Conservation (phyloP, 2,113 vertebrate species). For the Phylloscopus trochiloides region DNA sequence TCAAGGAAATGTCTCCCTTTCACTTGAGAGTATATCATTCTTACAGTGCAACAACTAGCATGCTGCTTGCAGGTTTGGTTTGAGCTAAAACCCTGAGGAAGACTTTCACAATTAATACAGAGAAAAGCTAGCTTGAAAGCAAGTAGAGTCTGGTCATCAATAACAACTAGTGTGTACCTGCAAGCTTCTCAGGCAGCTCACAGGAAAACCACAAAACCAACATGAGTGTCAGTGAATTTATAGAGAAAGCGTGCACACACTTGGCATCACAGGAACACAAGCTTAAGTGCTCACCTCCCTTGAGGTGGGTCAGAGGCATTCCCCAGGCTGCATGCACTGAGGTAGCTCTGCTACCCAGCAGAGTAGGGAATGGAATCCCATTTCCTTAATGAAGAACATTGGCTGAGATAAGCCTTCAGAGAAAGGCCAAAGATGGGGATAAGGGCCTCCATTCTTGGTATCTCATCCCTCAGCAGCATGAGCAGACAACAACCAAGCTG, state of each 20-base stretch:
- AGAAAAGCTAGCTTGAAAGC: not conserved
- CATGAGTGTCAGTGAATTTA: not conserved
- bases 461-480: not conserved
- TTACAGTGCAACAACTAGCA: not conserved
- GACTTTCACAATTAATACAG: not conserved
- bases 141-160: not conserved
- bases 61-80: not conserved
- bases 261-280: not conserved
- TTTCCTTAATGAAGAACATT: not conserved
- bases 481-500: accelerated
- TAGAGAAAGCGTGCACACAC: accelerated
- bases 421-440: not conserved
- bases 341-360: not conserved
- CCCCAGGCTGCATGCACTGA: not conserved
- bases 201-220: not conserved
- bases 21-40: no score
- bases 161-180: not conserved
- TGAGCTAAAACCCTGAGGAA: not conserved
- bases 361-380: not conserved
- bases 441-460: accelerated
- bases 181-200: not conserved
- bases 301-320: not conserved
- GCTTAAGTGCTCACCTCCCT: not conserved
- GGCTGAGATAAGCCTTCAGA: not conserved
- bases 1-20: not conserved